Base-by-base conservation (phyloP, 2,113 vertebrate species). In the Octodon degus region DNA sequence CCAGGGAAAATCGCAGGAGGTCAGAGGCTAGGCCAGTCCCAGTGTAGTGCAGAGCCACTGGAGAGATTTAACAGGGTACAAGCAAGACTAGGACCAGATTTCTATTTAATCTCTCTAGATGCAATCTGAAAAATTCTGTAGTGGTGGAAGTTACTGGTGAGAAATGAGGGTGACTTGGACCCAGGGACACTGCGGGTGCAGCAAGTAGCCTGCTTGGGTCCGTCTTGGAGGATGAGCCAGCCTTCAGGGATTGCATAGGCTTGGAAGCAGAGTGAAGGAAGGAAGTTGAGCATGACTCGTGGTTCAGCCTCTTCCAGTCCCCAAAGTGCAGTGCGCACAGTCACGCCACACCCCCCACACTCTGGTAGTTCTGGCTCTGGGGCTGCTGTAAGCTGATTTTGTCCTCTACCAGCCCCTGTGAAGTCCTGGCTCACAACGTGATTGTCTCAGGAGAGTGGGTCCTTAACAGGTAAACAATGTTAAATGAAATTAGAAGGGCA, bases 1-100 rank as follows among this genome's bases (percentile, higher is more conserved):
- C 24, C 20, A 14, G 25, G 43, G n/a, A 24, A 60, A 34, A 32
- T 43, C 53, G 12, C 14, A 0, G 20, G 80, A 47, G 68, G 53
- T 86, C 86, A 83, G 30, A 65, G 53, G 32, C 50, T 76, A 58
- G 13, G 24, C 32, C 4, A 2, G 24, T 47, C 20, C 2, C 5
- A 2, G 17, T 0, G 14, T 40, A 24, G 24, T 3, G 6, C 8
- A 37, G 20, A 83, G 34, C 50, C 5, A 34, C 0, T 16, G n/a
- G 25, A 58, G 27, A 89, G 13, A n/a, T 43, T 19, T 3, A 25
- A 20, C 32, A 60, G 67, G 47, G 13, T 6, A 32, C 55, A 3
- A 27, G 83, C 24, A 40, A 4, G 58, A 37, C 34, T 13, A 30
- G 62, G 30, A 47, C 40, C 13, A 24, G 50, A 34, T 62, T 70